Base-by-base conservation (phyloP, 1,140 invertebrate genomes). In the Lineus longissimus region DNA sequence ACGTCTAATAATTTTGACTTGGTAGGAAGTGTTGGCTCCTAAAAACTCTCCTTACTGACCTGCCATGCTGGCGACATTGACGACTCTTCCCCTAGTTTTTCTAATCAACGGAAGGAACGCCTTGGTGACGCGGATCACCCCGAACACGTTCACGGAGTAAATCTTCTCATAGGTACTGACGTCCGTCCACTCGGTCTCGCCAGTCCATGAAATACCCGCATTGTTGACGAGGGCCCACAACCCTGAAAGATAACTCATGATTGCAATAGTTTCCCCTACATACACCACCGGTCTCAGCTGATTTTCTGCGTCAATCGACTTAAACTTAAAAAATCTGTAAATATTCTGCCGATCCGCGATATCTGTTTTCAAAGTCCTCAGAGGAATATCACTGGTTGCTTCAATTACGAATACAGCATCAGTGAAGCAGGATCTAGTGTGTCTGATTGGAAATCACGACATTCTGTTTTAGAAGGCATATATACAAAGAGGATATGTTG, bases 41-140 rank as follows among this genome's bases (percentile, higher is more conserved):
- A 29, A 40, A 36, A 19, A 4, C 31, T 6, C n/a, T 17, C 15
- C 7, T 47, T 23, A 68, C 57, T 65, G 64, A 76, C 76, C 76
- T 61, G 76, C 75, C 72, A 95, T 89, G 74, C 92, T 94, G 11
- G 87, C 88, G 1, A 95, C 82, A 59, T 90, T 90, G 19, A 95
- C 88, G 31, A 96, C 83, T 62, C 93, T 85, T 30, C 83, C 84
- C 76, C 70, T 65, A 4, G 40, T 19, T 36, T 30, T 31, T 17
- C 77, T 67, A 2, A 80, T 62, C 6, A 79, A 62, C 9, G 78
- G 78, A 15, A 80, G 70, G 61, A 76, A 78, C 9, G 71, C 75
- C 61, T 76, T 77, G 33, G 77, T 78, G n/a, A 79, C 76, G 41
- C 76, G 64, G 55, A 79, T 73, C 54, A 75, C 70, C 22, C 78